Evolutionary conservation across 2,888 invertebrate genomes (phyloP), one percentile per base, ranked within the genome.

Genomic region (Saturnia japonica): DNA sequence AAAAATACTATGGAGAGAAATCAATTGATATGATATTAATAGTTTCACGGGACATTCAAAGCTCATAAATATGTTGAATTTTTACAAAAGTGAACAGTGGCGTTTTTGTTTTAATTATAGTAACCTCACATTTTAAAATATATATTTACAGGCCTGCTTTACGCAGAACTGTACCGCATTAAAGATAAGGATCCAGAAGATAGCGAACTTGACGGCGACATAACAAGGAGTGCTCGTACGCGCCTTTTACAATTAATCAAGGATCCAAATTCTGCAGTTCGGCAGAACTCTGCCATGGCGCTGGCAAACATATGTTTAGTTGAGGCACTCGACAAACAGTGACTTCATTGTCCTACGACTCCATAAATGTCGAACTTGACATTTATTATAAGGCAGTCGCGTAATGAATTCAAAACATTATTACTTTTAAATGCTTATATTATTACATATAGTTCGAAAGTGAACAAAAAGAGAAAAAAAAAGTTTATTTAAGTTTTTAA

Each of bases 281-380:
- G 96, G 19, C 93, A 94, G 73, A 92, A 95, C 79, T 91, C 95
- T 0, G 95, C 95, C 0, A 88, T 95, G 80, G 95, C 95, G 0
- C 90, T 96, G 25, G 94, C 95, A 0, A 89, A 89, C 75, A 82
- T 94, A 1, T 91, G 91, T 69, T 82, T 93, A 0, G 83, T 88
- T 4, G 74, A 75, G 1, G 84, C 85, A 0, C 66, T 73, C 57
- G 81, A 82, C 1, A 79, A 71, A n/a, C n/a, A 40, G 19, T 11
- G 2, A 40, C 11, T 64, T 19, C 7, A 64, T 64, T 19, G 6
- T 60, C 11, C n/a, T 22, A 12, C 1, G 11, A 28, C 25, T 54
- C 9, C 16, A 57, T 11, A 25, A 57, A 3, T 57, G 1, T 25
- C 57, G 57, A 60, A 28, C 28, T 60, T 60, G 28, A 28, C 25